These are phyloP conservation scores for Shinisaurus crocodilurus DNA, from an alignment of 2,113 vertebrate genomes.

Conservation along the genomic window DNA sequence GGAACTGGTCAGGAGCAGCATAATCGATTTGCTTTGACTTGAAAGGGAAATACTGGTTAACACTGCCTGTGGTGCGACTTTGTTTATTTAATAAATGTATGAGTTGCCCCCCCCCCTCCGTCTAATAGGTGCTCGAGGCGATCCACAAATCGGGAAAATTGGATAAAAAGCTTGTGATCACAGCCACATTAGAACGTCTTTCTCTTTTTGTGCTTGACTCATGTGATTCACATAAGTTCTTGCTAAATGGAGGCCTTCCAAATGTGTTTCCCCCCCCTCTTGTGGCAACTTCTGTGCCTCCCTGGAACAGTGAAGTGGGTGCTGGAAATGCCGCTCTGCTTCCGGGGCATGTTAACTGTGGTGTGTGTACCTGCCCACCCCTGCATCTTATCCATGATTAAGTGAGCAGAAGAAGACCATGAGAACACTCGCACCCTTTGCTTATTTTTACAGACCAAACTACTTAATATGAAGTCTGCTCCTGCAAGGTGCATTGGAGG, in stretches of 20 bases:
- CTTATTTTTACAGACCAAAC: background rate
- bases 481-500: background rate
- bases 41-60: background rate
- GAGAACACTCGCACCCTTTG: background rate
- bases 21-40: slow-evolving; percentile 2
- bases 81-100: background rate
- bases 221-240: background rate
- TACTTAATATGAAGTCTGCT: background rate
- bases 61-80: background rate
- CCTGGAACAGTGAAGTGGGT: background rate
- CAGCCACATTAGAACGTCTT: background rate
- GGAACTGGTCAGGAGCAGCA: background rate
- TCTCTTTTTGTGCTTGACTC: background rate
- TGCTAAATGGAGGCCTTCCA: background rate
- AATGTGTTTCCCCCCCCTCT: slow-evolving; percentile 11
- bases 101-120: too few species aligned
- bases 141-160: too few species aligned
- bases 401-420: too few species aligned
- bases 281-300: background rate
- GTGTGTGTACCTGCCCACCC: background rate
- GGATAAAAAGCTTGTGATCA: background rate
- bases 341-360: background rate
- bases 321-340: background rate
- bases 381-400: too few species aligned
- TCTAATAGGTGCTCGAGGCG: too few species aligned